Evolutionary conservation across 2,888 invertebrate genomes (phyloP).

Genomic region (Osmoderma eremita): DNA sequence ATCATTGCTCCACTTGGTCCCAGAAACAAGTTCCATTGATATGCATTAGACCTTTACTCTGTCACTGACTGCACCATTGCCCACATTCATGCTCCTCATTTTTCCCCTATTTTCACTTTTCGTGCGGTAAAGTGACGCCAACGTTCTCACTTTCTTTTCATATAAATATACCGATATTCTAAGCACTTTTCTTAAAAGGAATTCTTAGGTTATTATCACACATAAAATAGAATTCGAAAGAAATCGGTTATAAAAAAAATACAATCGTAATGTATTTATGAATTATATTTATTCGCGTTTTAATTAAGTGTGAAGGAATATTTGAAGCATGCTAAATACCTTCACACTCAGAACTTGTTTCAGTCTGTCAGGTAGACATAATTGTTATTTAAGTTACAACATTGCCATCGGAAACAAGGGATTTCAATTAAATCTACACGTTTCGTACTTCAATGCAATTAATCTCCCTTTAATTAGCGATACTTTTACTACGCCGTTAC

Average conservation of each 20-base stretch:
- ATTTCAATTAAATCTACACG: slow-evolving; percentile 72
- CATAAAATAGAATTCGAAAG: not conserved
- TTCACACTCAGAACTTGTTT: slow-evolving; percentile 24
- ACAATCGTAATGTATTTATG: not conserved
- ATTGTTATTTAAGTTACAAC: slow-evolving; percentile 47
- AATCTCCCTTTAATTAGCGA: slow-evolving; percentile 60
- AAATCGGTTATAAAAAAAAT: not conserved
- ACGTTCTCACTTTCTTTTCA: not conserved
- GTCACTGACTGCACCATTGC: slow-evolving; percentile 51
- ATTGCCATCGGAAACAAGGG: slow-evolving; percentile 66
- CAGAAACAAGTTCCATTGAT: slow-evolving; percentile 56
- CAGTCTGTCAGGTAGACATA: slow-evolving; percentile 27
- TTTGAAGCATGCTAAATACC: slow-evolving; percentile 19
- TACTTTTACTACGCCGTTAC: slow-evolving; percentile 59
- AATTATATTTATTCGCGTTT: slow-evolving; percentile 4
- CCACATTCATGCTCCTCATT: slow-evolving; percentile 49
- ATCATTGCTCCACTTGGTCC: slow-evolving; percentile 57
- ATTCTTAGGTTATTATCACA: not conserved
- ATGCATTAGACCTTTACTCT: slow-evolving; percentile 60
- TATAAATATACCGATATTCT: slow-evolving; percentile 1
- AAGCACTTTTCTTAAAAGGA: not conserved
- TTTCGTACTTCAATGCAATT: slow-evolving; percentile 65
- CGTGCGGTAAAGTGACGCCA: not conserved
- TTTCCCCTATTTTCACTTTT: slow-evolving; percentile 39
- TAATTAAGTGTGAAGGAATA: slow-evolving; percentile 10